Evolutionary conservation across 2,113 vertebrate species (phyloP), one percentile per base, ranked within the genome.

Genomic region (Addax nasomaculatus): DNA sequence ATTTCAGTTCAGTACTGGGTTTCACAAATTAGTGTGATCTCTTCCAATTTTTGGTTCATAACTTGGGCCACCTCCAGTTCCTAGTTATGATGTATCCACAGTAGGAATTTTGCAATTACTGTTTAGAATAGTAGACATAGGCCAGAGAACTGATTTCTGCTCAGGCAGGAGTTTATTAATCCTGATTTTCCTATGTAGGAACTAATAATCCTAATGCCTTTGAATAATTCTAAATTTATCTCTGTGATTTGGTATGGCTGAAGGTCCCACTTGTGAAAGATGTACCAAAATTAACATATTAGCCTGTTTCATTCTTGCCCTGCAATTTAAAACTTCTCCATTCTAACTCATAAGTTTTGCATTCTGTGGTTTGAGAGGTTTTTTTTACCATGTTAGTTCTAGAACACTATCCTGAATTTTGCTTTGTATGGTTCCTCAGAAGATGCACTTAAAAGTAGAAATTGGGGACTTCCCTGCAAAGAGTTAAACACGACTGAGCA

Each of bases 1-100:
- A 47, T 91, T 94, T 96, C 45, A 81, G 33, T 92, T 89, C 43
- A 57, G 17, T 21, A 33, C 47, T 53, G 11, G 19, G 29, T 94
- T 83, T 96, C 55, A 87, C 16, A 95, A 93, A 95, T 87, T 49
- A 90, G 39, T 58, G n/a, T 83, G 85, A 45, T 80, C 27, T 17
- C 45, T 95, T 95, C 33, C 58, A 89, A 81, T 80, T 80, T 96
- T 76, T 39, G 84, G 64, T 89, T 96, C 62, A 64, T 51, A 78
- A 30, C 7, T 90, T 57, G 47, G 45, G 73, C 85, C 53, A 94
- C 27, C 23, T 96, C 47, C 85, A 78, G 47, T 58, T 94, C n/a
- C 47, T 94, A 43, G 49, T 70, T 78, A 36, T 45, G 55, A 58
- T 90, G n/a, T 90, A 49, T 60, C 78, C 78, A 94, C 16, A 45